Evolutionary conservation across 1,140 invertebrate species (phyloP), one percentile per base, ranked within the genome.

Genomic region (Drosophila yakuba): DNA sequence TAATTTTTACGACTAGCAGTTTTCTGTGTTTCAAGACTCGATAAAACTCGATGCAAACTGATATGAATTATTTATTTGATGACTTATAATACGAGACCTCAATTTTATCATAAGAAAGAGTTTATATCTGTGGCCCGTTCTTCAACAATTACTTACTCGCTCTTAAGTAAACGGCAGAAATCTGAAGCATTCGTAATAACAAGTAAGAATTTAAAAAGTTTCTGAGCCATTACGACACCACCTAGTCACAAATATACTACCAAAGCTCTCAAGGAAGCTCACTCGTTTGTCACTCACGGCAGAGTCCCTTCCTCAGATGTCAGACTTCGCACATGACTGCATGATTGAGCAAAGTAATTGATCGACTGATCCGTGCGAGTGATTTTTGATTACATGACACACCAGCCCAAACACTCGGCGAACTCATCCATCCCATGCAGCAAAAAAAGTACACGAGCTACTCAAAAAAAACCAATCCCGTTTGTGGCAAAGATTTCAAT

Each of bases 381-480:
- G 79, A 88, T 68, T 86, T 76, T 76, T 76, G 75, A 86, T 88
- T 82, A 76, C 63, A 80, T 88, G 83, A 83, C 75, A 88, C 71
- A 63, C 74, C 57, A 48, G 17, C 48, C 28, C 25, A 50, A 32
- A 32, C 48, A 50, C 48, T 51, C 48, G 36, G 45, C 43, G 28
- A 74, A 63, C 79, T 66, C 75, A 56, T 69, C 50, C 50, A 12
- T 17, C 17, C 17, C 14, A 20, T 20, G 39, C 17, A 7, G 10
- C 38, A 44, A 35, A 11, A 41, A 44, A 67, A 78, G 56, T 59
- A 75, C 60, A 66, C 66, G 28, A 35, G 17, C 15, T 25, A 23
- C 17, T 15, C 58, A 73, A 59, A 66, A 66, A 66, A 75, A 60
- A 66, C 44, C 56, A 56, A 78, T 58, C 51, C 41, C 43, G 25